Evolutionary conservation across 2,113 vertebrate species (phyloP).

Genomic region (Sinocyclocheilus grahami): DNA sequence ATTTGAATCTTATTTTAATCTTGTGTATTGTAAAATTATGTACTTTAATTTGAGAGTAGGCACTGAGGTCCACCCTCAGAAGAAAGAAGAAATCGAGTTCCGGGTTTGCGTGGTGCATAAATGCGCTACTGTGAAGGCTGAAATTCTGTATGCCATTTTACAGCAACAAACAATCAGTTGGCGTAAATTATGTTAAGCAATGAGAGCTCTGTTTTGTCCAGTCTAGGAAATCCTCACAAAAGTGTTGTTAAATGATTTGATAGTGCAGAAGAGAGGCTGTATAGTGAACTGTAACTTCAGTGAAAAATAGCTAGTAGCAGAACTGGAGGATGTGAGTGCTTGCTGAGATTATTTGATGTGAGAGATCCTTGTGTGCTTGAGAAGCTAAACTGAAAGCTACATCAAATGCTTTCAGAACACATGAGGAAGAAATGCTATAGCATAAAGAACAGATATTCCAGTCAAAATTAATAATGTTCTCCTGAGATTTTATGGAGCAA

Average conservation of each 20-base stretch:
- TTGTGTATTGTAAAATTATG: no score
- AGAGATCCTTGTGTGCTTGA: not conserved
- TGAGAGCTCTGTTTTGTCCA: not conserved
- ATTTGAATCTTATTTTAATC: no score
- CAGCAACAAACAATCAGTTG: not conserved
- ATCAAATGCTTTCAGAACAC: not conserved
- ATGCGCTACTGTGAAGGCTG: no score
- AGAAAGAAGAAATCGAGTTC: no score
- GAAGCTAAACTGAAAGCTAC: not conserved
- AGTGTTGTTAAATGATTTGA: not conserved
- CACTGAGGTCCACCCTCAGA: no score
- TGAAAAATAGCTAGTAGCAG: not conserved
- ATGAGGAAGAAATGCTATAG: not conserved
- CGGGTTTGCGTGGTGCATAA: no score
- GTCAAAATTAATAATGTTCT: not conserved
- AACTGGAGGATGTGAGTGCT: not conserved
- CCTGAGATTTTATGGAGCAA: not conserved
- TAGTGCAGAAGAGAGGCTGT: not conserved
- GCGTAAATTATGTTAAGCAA: not conserved
- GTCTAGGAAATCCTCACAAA: not conserved
- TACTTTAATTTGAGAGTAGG: no score
- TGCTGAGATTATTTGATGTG: not conserved
- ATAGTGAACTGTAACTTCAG: not conserved
- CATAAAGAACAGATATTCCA: not conserved
- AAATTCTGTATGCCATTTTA: not conserved